Conservation (phyloP, 1,140 invertebrate genomes). For the Dufourea novaeangliae region DNA sequence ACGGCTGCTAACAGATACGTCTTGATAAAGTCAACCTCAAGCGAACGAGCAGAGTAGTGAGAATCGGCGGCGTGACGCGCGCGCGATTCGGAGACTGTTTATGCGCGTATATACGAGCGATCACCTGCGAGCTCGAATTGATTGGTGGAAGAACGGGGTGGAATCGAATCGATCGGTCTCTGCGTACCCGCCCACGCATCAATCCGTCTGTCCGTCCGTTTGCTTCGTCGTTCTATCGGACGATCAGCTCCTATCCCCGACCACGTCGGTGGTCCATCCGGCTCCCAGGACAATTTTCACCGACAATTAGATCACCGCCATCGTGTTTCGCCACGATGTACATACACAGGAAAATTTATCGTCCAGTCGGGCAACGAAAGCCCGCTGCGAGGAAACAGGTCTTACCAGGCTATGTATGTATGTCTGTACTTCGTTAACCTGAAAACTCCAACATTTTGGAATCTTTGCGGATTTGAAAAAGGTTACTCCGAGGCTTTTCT, state of each 20-base stretch:
- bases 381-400: not conserved
- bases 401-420: too few species aligned
- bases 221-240: constrained; percentile 36
- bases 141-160: constrained; percentile 59
- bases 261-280: constrained; percentile 40
- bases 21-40: constrained; percentile 60
- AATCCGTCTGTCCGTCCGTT: constrained; percentile 42
- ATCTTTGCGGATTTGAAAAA: too few species aligned
- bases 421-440: too few species aligned
- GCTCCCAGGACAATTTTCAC: constrained; percentile 70
- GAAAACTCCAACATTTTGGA: too few species aligned
- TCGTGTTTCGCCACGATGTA: constrained; percentile 64
- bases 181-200: constrained; percentile 30
- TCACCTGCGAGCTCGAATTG: constrained; percentile 58
- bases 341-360: constrained; percentile 63
- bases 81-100: constrained; percentile 34
- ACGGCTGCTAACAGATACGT: constrained; percentile 51
- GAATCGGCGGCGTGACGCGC: constrained; percentile 25
- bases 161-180: constrained; percentile 46
- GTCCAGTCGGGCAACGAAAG: constrained; percentile 37
- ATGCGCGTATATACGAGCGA: constrained; percentile 55
- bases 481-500: too few species aligned
- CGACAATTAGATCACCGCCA: constrained; percentile 69
- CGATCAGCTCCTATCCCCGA: constrained; percentile 42
- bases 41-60: constrained; percentile 35